These are phyloP conservation scores for Helogale parvula DNA, from an alignment of 2,113 vertebrate species.

Conservation along the genomic window DNA sequence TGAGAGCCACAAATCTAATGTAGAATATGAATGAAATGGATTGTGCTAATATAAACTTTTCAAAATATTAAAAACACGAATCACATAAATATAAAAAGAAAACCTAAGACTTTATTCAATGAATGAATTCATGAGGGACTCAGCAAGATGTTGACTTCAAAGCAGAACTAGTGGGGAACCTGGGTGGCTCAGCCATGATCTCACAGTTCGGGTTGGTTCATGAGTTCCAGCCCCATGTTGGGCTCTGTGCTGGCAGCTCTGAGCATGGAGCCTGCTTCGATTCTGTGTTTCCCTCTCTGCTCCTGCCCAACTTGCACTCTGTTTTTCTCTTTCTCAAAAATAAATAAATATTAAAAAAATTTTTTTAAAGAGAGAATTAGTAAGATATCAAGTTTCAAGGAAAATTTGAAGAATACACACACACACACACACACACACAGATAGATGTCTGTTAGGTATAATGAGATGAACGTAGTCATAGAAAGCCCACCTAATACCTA, in stretches of 20 bases:
- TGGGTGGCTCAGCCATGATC: too few species aligned
- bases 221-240: too few species aligned
- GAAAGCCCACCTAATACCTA: not conserved
- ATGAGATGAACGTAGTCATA: not conserved
- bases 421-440: not conserved
- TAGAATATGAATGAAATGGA: not conserved
- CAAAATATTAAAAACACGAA: not conserved
- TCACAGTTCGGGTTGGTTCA: too few species aligned
- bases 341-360: too few species aligned
- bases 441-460: not conserved
- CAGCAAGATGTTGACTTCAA: not conserved
- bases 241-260: too few species aligned
- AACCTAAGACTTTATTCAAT: not conserved
- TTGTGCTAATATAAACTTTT: not conserved
- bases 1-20: not conserved
- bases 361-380: not conserved
- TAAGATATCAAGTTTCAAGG: not conserved
- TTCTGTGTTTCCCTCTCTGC: too few species aligned
- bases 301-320: too few species aligned
- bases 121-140: not conserved
- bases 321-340: too few species aligned
- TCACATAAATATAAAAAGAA: conserved; percentile 16
- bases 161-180: not conserved
- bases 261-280: too few species aligned
- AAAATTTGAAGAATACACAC: not conserved